phyloP scores from a whole-genome alignment of 2,888 invertebrate species.

The Drepanosiphum platanoidis region DNA sequence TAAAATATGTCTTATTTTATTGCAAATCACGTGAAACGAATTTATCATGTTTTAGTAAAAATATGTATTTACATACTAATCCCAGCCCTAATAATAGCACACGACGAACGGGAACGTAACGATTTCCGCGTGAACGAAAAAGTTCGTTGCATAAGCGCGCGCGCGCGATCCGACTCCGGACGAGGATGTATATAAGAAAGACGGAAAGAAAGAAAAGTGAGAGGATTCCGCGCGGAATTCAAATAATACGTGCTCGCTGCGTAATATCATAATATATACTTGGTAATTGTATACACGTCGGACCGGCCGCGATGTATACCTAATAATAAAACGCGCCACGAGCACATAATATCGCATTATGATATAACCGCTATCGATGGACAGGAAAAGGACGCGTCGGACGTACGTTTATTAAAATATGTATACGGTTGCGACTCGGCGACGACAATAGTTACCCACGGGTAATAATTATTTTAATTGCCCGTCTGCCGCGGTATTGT shows the following conservation, averaged over 20 bases:
- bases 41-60: no score
- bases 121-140: background rate
- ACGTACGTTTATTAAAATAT: background rate
- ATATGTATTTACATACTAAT: no score
- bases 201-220: background rate
- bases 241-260: no score
- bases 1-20: no score
- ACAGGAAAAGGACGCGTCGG: background rate
- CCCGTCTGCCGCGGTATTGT: background rate
- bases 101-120: no score
- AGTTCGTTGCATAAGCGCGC: background rate
- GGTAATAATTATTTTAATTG: background rate
- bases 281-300: background rate
- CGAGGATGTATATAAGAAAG: background rate
- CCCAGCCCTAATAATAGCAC: no score
- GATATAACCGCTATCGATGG: background rate
- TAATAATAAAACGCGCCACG: background rate
- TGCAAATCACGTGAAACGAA: no score
- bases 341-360: background rate
- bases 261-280: no score
- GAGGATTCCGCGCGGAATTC: background rate
- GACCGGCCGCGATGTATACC: no score
- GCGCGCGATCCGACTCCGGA: background rate
- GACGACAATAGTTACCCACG: background rate
- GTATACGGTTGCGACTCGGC: background rate